These are phyloP conservation scores for Tyrannus savana DNA, from an alignment of 2,113 vertebrate genomes.

Conservation along the genomic window DNA sequence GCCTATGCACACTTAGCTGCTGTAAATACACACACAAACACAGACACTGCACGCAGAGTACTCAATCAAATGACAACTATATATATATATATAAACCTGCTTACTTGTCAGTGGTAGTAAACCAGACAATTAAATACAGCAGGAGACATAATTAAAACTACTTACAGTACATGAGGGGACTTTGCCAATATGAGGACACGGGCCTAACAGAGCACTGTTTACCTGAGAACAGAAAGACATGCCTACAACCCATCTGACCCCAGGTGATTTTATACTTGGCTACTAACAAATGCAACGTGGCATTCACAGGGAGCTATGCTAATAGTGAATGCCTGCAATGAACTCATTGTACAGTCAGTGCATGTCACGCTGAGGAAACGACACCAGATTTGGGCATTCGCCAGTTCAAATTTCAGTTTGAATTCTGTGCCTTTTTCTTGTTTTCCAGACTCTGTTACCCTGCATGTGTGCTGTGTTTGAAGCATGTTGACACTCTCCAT, in stretches of 20 bases:
- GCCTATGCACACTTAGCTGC: not conserved
- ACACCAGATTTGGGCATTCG: constrained; percentile 12
- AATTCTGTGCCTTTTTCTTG: constrained; percentile 13
- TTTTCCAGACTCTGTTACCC: not conserved
- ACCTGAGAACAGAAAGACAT: not conserved
- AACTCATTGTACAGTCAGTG: constrained; percentile 40
- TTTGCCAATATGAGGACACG: not conserved
- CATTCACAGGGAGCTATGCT: not conserved
- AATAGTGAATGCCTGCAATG: not conserved
- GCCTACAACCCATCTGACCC: not conserved
- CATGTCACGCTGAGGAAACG: constrained; percentile 5
- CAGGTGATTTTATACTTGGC: not conserved
- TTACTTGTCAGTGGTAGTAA: not conserved
- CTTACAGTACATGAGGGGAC: not conserved
- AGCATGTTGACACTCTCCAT: not conserved
- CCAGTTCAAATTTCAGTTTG: constrained; percentile 27
- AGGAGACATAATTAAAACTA: constrained; percentile 31
- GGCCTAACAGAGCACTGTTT: not conserved
- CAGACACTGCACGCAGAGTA: not conserved
- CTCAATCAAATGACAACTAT: not conserved
- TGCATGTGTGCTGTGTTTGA: not conserved
- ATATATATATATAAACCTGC: not conserved
- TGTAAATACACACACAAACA: not conserved
- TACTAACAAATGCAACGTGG: not conserved
- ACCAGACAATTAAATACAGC: constrained; percentile 22